Evolutionary conservation across 2,888 invertebrate genomes (phyloP), one percentile per base, ranked within the genome.

Genomic region (Thelaira solivaga): DNA sequence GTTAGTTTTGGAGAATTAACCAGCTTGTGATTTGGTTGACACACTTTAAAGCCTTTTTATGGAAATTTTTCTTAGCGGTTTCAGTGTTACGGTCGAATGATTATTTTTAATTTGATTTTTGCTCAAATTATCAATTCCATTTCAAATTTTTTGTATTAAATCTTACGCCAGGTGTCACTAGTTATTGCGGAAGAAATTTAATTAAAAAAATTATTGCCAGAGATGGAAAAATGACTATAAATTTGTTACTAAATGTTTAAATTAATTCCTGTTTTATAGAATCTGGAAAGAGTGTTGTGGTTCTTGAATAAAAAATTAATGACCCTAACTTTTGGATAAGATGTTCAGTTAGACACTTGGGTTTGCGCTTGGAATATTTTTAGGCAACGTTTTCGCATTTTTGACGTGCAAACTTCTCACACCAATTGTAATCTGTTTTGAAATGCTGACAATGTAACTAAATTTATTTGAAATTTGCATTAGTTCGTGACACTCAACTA

Each of bases 11-110:
- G 18, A 59, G 45, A 51, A n/a, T 53, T n/a, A 6, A 47, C 13
- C 51, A 20, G 49, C 2, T 11, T 55, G 13, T 76, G 65, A 67
- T 29, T 47, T n/a, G 49, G 22, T 29, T 74, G 41, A n/a, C 4
- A 34, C 41, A 49, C 34, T 51, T 39, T 34, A n/a, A 45, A 53
- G 65, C 34, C 69, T 74, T 74, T 78, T 78, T 78, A 78, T 78
- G 39, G 59, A 41, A 65, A 53, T 18, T 29, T 75, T 74, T 36
- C 7, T 26, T 24, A 41, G 4, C 11, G 8, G 13, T 49, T 74
- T 53, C 6, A 13, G 11, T 11, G 74, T 61, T 68, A 26, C 67
- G 64, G 10, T 73, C 55, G 16, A 61, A 16, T 74, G 74, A 22
- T 18, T 45, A n/a, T 2, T 29, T 36, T 4, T 26, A 20, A 55